These are phyloP conservation scores for Apoda limacodes DNA, from an alignment of 2,888 invertebrate species.

Conservation along the genomic window DNA sequence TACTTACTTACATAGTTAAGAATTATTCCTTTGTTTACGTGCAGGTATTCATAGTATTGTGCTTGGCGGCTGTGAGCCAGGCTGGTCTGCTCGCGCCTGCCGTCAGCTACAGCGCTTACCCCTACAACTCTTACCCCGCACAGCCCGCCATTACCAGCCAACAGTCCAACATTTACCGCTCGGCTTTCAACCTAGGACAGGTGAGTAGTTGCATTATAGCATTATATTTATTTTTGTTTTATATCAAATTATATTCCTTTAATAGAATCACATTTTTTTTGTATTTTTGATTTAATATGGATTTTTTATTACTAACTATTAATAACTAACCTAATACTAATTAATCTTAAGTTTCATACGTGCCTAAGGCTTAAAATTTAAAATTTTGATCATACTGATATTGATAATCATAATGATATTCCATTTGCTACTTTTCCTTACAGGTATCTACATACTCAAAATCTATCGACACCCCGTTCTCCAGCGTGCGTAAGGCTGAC, in stretches of 20 bases:
- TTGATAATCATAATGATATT: too few species aligned
- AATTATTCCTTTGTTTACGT: constrained; percentile 3
- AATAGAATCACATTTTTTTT: too few species aligned
- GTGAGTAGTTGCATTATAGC: constrained; percentile 34
- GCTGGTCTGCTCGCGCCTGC: constrained; percentile 46
- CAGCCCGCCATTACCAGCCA: constrained; percentile 67
- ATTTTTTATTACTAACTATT: too few species aligned
- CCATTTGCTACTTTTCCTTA: too few species aligned
- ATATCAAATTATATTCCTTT: too few species aligned
- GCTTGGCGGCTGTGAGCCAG: constrained; percentile 32
- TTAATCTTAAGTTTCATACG: too few species aligned
- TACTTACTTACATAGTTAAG: background rate
- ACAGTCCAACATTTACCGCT: constrained; percentile 71
- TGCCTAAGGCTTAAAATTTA: too few species aligned
- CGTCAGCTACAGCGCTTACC: constrained; percentile 41
- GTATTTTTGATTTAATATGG: too few species aligned
- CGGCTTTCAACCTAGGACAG: constrained; percentile 76
- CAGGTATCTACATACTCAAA: constrained; percentile 78
- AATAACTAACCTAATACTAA: too few species aligned
- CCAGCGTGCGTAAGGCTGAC: constrained; percentile 77
- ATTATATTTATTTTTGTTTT: too few species aligned
- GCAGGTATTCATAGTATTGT: constrained; percentile 38
- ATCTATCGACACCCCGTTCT: constrained; percentile 78
- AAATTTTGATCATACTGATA: too few species aligned
- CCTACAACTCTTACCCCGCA: constrained; percentile 52